These are phyloP conservation scores for Ernsta delagoae DNA, from an alignment of 2,888 invertebrate species.

Conservation along the genomic window DNA sequence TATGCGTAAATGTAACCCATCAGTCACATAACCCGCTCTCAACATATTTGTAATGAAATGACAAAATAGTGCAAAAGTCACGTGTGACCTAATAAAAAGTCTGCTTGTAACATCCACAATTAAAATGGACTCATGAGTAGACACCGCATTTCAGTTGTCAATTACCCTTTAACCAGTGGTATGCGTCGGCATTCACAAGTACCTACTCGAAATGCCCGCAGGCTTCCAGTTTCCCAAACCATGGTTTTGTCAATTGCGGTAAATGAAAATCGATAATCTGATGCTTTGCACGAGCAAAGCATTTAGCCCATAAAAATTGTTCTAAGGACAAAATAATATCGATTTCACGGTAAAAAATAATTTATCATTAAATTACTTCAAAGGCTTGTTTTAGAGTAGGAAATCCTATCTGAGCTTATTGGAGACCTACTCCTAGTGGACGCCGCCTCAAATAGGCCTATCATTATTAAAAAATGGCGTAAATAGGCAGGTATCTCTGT, in stretches of 20 bases:
- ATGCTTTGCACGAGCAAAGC: neutral
- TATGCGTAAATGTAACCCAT: no score
- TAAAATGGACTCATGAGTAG: constrained; percentile 11
- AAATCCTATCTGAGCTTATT: no score
- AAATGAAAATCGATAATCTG: constrained; percentile 1
- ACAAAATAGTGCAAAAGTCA: neutral
- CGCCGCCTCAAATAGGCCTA: no score
- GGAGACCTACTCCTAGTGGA: no score
- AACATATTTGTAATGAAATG: no score
- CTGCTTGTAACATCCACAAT: constrained; percentile 6
- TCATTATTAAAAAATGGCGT: no score
- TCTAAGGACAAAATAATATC: neutral
- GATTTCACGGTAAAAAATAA: neutral
- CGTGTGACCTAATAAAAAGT: constrained; percentile 7
- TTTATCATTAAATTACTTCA: no score
- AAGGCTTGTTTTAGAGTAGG: no score
- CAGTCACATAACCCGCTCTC: no score
- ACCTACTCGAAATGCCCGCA: constrained; percentile 2
- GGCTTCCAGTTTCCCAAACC: neutral
- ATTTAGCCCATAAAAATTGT: neutral
- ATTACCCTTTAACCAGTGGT: constrained; percentile 6
- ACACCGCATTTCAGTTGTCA: constrained; percentile 14
- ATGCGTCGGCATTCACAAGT: constrained; percentile 9
- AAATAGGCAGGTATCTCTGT: no score
- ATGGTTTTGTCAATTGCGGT: neutral